Evolutionary conservation across 1,140 invertebrate genomes (phyloP).

Genomic region (Gonatopus flavifemur): DNA sequence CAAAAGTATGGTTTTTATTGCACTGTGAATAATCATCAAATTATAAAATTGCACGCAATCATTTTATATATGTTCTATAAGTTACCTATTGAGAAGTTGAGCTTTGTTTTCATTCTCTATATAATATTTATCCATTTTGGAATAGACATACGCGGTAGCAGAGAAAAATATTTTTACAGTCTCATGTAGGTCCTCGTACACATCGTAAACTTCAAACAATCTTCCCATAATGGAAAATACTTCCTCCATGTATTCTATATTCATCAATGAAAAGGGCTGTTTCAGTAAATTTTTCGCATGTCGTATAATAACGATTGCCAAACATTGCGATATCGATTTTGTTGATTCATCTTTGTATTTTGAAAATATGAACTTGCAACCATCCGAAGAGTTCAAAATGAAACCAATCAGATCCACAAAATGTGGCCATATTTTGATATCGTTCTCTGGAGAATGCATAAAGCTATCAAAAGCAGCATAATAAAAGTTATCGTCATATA

Average conservation of each 20-base stretch:
- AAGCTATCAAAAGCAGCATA: constrained; percentile 41
- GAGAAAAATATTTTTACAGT: constrained; percentile 42
- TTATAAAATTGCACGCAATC: constrained; percentile 1
- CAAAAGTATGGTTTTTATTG: constrained; percentile 43
- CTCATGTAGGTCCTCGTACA: constrained; percentile 39
- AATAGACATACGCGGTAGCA: constrained; percentile 45
- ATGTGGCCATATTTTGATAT: constrained; percentile 46
- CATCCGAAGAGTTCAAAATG: constrained; percentile 46
- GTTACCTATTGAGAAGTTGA: constrained; percentile 49
- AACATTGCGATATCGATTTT: constrained; percentile 29
- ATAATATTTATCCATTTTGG: constrained; percentile 49
- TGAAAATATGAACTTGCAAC: constrained; percentile 38
- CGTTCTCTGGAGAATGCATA: constrained; percentile 25
- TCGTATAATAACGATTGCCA: constrained; percentile 35
- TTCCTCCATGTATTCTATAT: constrained; percentile 37
- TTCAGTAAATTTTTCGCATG: constrained; percentile 42
- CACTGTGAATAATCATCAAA: constrained; percentile 31
- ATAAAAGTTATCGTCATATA: constrained; percentile 44
- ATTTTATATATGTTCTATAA: not conserved
- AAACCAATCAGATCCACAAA: constrained; percentile 41
- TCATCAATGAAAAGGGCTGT: constrained; percentile 52
- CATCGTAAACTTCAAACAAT: constrained; percentile 42
- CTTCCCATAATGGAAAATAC: constrained; percentile 44
- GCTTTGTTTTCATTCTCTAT: constrained; percentile 50
- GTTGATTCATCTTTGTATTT: constrained; percentile 32